Evolutionary conservation across 2,113 vertebrate genomes (phyloP), one percentile per base, ranked within the genome.

Genomic region (Tupaia tana): DNA sequence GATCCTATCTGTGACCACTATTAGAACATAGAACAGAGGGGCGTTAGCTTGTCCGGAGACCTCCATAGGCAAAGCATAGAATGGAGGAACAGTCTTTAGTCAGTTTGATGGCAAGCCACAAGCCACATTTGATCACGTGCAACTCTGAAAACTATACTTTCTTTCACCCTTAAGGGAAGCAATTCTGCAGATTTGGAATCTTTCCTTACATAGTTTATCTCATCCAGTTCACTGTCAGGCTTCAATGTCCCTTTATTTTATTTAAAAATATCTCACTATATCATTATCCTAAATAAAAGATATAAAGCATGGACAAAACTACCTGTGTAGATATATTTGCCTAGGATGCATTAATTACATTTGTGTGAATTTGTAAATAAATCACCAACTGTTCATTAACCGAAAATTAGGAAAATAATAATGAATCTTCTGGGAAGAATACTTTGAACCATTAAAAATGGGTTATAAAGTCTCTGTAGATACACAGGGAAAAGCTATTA

Each of bases 151-250:
- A 27, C 7, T 25, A 25, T 79, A 8, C 22, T 86, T 86, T 92
- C 22, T 86, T 86, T 92, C 12, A 52, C 19, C 29, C 58, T 24
- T 43, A 91, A 87, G 61, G 24, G 54, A 90, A 95, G 67, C 31
- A 3, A 13, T 58, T 2, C 7, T 81, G 5, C 59, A 85, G 15
- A 3, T 81, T 74, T 71, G 24, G 61, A 85, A 86, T 2, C 1
- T 75, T 74, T 92, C 16, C 7, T 82, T 25, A 27, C 0, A 19
- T 14, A 11, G 0, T 16, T 86, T 86, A 59, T 59, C 71, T 85
- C n/a, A 73, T 71, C 6, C 8, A 24, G 14, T 80, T 71, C 27
- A 80, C 15, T 63, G 54, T 67, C 25, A 86, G 58, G 9, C 89
- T 90, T 87, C 64, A 78, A 63, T 70, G 1, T 2, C 2, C 71